phyloP scores from a whole-genome alignment of 2,113 vertebrate species.

The Atractosteus spatula region DNA sequence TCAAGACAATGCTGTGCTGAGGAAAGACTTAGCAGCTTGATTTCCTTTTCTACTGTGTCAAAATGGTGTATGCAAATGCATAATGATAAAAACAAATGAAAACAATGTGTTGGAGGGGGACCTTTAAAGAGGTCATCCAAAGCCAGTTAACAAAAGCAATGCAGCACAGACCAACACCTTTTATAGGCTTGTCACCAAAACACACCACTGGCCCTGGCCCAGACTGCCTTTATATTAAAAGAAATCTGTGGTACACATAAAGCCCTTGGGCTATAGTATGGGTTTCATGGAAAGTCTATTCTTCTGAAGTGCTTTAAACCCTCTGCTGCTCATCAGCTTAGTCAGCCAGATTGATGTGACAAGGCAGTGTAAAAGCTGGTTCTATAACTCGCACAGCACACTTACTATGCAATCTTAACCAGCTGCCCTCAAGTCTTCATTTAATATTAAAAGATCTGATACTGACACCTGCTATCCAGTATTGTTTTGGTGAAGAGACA shows the following conservation, averaged over 20 bases:
- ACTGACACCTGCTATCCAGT: slow-evolving; percentile 27
- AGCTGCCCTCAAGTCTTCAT: slow-evolving; percentile 31
- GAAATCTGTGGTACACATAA: neutral
- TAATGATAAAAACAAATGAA: no score
- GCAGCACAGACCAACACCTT: no score
- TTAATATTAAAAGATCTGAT: slow-evolving; percentile 33
- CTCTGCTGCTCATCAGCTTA: slow-evolving; percentile 18
- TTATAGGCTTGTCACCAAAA: no score
- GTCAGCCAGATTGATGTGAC: slow-evolving; percentile 18
- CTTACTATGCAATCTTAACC: slow-evolving; percentile 29
- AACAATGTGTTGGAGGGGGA: no score
- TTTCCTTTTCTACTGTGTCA: no score
- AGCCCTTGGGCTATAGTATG: slow-evolving; percentile 4
- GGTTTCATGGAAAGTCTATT: slow-evolving; percentile 33
- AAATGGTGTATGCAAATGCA: no score
- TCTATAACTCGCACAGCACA: slow-evolving; percentile 32
- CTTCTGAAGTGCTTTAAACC: slow-evolving; percentile 17
- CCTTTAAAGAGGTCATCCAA: no score
- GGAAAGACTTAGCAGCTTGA: no score
- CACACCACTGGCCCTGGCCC: no score
- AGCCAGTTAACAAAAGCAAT: no score
- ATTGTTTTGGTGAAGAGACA: neutral
- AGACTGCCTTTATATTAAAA: neutral
- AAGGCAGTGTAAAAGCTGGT: neutral
- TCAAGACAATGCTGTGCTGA: no score